Percentiles rank a stretch among this genome's conserved stretches.
phyloP scores from a whole-genome alignment of 1,140 invertebrate genomes.

The Nomia melanderi region DNA sequence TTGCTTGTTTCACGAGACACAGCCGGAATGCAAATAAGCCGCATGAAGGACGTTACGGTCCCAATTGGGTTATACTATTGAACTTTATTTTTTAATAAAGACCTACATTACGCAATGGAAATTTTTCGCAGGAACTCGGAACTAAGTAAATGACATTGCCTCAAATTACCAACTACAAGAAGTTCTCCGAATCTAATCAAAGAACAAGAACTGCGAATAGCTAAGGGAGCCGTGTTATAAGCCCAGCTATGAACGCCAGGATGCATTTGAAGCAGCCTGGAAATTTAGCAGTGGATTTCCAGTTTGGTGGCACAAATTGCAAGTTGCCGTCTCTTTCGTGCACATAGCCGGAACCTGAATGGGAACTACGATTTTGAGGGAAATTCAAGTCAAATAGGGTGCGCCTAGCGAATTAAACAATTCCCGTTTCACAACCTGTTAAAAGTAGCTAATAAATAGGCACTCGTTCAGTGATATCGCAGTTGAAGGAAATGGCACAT shows the following conservation, averaged over 20 bases:
- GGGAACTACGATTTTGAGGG: not conserved
- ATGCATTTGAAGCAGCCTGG: constrained; percentile 21
- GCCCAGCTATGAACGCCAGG: constrained; percentile 1
- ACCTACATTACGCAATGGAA: not conserved
- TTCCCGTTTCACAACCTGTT: too few relatives aligned
- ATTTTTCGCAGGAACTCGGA: not conserved
- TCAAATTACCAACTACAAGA: constrained; percentile 16
- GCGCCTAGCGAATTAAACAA: not conserved
- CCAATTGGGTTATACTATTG: too few relatives aligned
- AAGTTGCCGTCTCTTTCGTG: constrained; percentile 15
- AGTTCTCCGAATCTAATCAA: constrained; percentile 38
- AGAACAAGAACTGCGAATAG: constrained; percentile 23
- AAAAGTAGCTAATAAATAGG: not conserved
- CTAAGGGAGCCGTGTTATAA: constrained; percentile 1
- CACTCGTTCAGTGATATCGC: too few relatives aligned
- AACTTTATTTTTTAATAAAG: constrained; percentile 3
- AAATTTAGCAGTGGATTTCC: constrained; percentile 23
- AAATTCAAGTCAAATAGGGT: constrained; percentile 7
- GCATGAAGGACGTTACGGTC: too few relatives aligned
- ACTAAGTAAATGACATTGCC: constrained; percentile 21
- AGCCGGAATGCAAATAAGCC: too few relatives aligned
- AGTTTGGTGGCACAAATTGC: constrained; percentile 19
- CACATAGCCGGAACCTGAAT: constrained; percentile 3
- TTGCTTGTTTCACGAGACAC: too few relatives aligned
- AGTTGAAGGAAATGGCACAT: too few relatives aligned